Base-by-base conservation (phyloP, 2,113 vertebrate genomes). In the Pongo abelii region DNA sequence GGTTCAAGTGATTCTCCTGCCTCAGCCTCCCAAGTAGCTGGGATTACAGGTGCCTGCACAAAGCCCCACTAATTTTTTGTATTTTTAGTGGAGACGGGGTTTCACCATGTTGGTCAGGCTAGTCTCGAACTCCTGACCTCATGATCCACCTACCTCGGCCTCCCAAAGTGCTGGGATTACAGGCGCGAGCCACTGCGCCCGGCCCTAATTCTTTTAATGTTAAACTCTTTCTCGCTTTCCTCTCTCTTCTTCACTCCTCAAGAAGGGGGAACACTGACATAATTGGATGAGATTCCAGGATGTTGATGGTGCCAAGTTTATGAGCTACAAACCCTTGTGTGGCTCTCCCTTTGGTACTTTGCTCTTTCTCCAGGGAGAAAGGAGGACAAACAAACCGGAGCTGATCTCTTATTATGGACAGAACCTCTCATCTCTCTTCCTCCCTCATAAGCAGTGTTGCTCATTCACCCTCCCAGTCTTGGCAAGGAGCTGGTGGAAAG, bases 281-380 rank as follows among this genome's bases (percentile, higher is more conserved):
- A 57, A 81, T 35, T 38, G 88, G 55, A 10, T 85, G 64, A 55
- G 67, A 75, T 70, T 95, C 80, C 35, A 88, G 57, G 90, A n/a
- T 30, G 32, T 20, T 59, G 84, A 50, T 95, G 55, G 13, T 17
- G 52, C 43, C 38, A 48, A 74, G 78, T 32, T 84, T 55, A 46
- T 2, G 14, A 13, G 30, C 38, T 22, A 40, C 9, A 35, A 20
- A 20, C 23, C 52, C 25, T 6, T 6, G 48, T 48, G 30, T 46
- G 55, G 8, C 50, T 78, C 55, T 80, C 7, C 17, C 59, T 30
- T 23, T 38, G 50, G 81, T 55, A 32, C 27, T 94, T 67, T 38
- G 40, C 55, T 70, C 48, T 86, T 96, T 93, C 14, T 25, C 27
- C 27, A n/a, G 46, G 17, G 25, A 70, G 6, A 70, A 59, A 59